These are phyloP conservation scores for Scaptomyza caliginosa DNA, from an alignment of 2,888 invertebrate species.

Conservation along the genomic window DNA sequence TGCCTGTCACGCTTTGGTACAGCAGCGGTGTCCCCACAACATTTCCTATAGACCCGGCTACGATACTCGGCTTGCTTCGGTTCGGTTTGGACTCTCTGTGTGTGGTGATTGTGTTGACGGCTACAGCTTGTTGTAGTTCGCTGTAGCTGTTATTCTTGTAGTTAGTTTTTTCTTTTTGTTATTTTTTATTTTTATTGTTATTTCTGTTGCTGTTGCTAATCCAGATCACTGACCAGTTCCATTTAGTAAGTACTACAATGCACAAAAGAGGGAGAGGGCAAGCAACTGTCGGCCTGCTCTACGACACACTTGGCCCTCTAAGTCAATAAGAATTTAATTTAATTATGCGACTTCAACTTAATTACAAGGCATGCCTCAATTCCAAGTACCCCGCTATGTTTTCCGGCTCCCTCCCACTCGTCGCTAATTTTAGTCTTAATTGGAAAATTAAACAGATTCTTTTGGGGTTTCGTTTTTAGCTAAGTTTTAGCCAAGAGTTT, in stretches of 20 bases:
- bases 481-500: slow-evolving; percentile 11
- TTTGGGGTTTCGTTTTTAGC: slow-evolving; percentile 41
- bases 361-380: slow-evolving; percentile 61
- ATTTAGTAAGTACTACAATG: slow-evolving; percentile 72
- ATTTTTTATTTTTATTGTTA: background rate
- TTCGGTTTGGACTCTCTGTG: slow-evolving; percentile 40
- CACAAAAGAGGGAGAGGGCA: slow-evolving; percentile 26
- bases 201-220: slow-evolving; percentile 66
- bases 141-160: slow-evolving; percentile 25
- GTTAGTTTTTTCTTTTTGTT: background rate
- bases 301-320: slow-evolving; percentile 27
- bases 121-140: slow-evolving; percentile 64
- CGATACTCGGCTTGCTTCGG: slow-evolving; percentile 28
- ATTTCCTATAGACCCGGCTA: slow-evolving; percentile 64
- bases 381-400: background rate
- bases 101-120: slow-evolving; percentile 78
- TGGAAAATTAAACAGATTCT: slow-evolving; percentile 59
- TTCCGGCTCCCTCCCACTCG: slow-evolving; percentile 7
- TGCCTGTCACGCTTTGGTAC: slow-evolving; percentile 80
- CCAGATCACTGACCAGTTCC: slow-evolving; percentile 80
- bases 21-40: slow-evolving; percentile 80
- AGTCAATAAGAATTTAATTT: slow-evolving; percentile 80
- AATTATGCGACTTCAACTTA: slow-evolving; percentile 80
- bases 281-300: slow-evolving; percentile 7
- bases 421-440: slow-evolving; percentile 42